Conservation (phyloP, 2,113 vertebrate species). For the Hydrolagus affinis region DNA sequence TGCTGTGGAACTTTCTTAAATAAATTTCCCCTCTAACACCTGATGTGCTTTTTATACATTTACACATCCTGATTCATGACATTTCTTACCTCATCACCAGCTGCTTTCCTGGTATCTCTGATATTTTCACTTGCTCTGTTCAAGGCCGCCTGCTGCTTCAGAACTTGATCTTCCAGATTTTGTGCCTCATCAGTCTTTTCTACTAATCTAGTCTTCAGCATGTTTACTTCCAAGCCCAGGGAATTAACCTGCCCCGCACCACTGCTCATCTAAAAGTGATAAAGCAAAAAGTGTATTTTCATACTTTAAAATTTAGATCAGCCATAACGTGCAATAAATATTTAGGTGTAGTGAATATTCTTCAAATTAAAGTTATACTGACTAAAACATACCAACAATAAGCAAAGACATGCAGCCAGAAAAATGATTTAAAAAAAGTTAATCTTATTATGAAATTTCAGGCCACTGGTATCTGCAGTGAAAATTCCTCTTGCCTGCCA, state of each 20-base stretch:
- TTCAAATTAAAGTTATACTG: not conserved
- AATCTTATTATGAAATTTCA: not conserved
- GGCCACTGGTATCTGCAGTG: not conserved
- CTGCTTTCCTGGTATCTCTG: conserved; percentile 38
- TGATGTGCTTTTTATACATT: not conserved
- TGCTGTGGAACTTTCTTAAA: not conserved
- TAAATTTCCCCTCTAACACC: not conserved
- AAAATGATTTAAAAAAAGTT: no score
- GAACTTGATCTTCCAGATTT: conserved; percentile 50
- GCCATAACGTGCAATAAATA: conserved; percentile 12
- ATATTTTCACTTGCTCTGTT: conserved; percentile 44
- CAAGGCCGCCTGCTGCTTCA: conserved; percentile 43
- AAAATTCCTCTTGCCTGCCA: no score
- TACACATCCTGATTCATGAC: not conserved
- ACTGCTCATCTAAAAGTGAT: conserved; percentile 40
- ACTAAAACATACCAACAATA: not conserved
- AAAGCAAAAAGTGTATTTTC: conserved; percentile 15
- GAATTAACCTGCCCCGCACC: conserved; percentile 42
- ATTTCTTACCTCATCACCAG: conserved; percentile 34
- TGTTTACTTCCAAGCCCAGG: conserved; percentile 41
- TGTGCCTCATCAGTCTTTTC: conserved; percentile 44
- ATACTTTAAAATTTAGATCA: conserved; percentile 30
- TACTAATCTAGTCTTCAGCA: conserved; percentile 44
- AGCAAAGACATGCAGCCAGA: not conserved
- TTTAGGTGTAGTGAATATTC: not conserved